Percentiles rank a stretch among this genome's conserved stretches.
Evolutionary conservation across 2,888 invertebrate species (phyloP).

Genomic region (Nesidiocoris tenuis): DNA sequence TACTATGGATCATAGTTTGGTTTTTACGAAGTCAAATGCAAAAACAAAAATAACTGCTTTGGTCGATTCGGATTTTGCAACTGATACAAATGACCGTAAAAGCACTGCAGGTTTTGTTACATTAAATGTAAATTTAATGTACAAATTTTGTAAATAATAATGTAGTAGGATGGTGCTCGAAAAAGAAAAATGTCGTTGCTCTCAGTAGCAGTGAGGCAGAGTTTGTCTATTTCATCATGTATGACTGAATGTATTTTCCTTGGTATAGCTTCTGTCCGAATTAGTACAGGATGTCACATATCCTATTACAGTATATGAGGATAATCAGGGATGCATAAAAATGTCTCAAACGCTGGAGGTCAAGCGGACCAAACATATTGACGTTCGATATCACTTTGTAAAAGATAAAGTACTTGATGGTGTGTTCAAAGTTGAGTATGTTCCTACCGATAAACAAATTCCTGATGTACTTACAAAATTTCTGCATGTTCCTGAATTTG

Average conservation of each 20-base stretch:
- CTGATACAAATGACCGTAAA: constrained; percentile 16
- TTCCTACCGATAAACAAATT: constrained; percentile 7
- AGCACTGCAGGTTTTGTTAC: constrained; percentile 13
- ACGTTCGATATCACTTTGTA: constrained; percentile 10
- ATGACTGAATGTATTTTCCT: constrained; percentile 1
- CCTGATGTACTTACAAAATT: constrained; percentile 21
- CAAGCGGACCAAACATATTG: constrained; percentile 20
- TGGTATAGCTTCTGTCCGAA: not conserved
- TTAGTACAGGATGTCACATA: not conserved
- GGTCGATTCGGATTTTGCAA: constrained; percentile 31
- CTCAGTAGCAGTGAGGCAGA: constrained; percentile 15
- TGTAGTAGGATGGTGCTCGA: constrained; percentile 13
- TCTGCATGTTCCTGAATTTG: constrained; percentile 1
- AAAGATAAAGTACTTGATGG: constrained; percentile 9
- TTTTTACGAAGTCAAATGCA: constrained; percentile 6
- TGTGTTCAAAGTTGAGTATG: constrained; percentile 8
- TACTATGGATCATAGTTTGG: not conserved
- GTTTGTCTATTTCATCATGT: constrained; percentile 15
- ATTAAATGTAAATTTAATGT: too few species aligned
- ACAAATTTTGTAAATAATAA: constrained; percentile 27
- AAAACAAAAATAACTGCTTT: not conserved
- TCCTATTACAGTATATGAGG: constrained; percentile 13
- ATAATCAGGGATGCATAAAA: constrained; percentile 18
- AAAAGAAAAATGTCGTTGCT: constrained; percentile 27
- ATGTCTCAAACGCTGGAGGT: constrained; percentile 9